Evolutionary conservation across 2,888 invertebrate genomes (phyloP).

Genomic region (Rhagonycha fulva): DNA sequence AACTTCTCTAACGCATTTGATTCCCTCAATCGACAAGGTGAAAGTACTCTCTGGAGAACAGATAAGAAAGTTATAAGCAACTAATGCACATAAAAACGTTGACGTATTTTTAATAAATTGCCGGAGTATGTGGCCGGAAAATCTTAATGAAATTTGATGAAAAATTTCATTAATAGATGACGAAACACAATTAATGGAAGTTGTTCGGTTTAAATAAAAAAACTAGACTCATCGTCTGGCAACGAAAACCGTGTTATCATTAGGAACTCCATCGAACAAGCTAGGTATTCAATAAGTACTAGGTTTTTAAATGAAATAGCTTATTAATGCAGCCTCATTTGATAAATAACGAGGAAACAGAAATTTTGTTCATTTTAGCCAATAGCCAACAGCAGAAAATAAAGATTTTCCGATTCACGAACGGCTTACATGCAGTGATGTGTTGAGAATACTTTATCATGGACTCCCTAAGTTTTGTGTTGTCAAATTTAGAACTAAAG

Average conservation of each 20-base stretch:
- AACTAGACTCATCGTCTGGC: not conserved
- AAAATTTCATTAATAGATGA: not conserved
- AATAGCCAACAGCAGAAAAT: no score
- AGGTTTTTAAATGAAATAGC: not conserved
- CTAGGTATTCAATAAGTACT: not conserved
- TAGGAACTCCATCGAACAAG: not conserved
- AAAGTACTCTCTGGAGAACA: not conserved
- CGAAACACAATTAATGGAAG: not conserved
- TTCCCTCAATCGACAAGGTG: not conserved
- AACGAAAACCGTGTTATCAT: not conserved
- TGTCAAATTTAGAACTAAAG: no score
- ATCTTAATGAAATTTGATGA: not conserved
- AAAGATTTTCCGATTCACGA: no score
- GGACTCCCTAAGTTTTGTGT: no score
- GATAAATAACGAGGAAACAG: not conserved
- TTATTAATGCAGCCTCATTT: not conserved
- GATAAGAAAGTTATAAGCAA: not conserved
- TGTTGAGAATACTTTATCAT: no score
- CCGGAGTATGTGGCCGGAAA: not conserved
- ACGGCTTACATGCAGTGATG: no score
- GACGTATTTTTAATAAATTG: not conserved
- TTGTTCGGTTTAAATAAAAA: not conserved
- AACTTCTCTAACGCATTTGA: not conserved
- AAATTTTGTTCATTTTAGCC: no score
- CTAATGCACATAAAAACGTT: not conserved